Base-by-base conservation (phyloP, 1,140 invertebrate genomes). In the Ostrea edulis region DNA sequence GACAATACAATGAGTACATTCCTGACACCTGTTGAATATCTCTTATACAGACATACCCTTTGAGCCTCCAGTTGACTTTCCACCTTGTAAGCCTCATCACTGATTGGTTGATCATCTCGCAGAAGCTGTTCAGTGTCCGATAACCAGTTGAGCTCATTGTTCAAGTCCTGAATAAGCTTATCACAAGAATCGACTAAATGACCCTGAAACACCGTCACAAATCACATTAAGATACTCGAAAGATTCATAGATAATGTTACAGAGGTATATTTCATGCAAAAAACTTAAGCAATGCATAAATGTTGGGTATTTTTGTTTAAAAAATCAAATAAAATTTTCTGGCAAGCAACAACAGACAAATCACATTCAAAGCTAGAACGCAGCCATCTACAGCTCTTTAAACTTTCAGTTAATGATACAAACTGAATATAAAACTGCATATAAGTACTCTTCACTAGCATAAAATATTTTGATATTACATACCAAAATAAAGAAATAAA, bases 71-170 rank as follows among this genome's bases (percentile, higher is more conserved):
- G 97, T 94, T 99, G 98, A 94, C 97, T 97, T 81, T 97, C 96
- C 0, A 99, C 95, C 90, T 98, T 97, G 93, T 98, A 97, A 88
- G 97, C 96, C 91, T 98, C 97, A 95, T 99, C 98, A 91, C 97
- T 97, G 54, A 98, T 97, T 35, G 97, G 96, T 90, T 98, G 97
- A 94, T 98, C 97, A 90, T 97, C 97, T 85, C 98, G 97, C 88
- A 99, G 95, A 93, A 97, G 96, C 89, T 97, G 97, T 95, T 99
- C 98, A 8, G 99, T 95, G 89, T 97, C 97, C 9, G 96, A 96
- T 86, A 99, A 97, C 97, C 98, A 98, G 95, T 98, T 97, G 84
- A 98, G 95, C 65, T 99, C 96, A 94, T 98, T 97, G 97, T 97
- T 95, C 97, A 99, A 92, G 97, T 96, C 95, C 97, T 97, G 96